phyloP scores from a whole-genome alignment of 1,140 invertebrate species.

The Drosophila lini region DNA sequence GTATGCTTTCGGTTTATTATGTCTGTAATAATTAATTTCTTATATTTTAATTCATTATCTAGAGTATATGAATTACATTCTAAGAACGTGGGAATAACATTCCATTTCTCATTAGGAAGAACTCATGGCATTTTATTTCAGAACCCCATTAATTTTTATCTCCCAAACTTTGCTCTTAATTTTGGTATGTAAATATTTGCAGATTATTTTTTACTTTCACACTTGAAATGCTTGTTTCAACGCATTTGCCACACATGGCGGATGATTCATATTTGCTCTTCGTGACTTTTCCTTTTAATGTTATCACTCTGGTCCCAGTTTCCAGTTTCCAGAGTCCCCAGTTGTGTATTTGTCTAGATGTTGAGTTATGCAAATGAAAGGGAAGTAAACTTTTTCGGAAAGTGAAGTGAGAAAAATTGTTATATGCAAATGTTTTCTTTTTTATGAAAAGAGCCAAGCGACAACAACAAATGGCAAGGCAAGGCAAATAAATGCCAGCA shows the following conservation, averaged over 20 bases:
- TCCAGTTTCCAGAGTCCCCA: background rate
- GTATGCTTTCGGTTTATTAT: background rate
- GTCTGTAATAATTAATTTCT: background rate
- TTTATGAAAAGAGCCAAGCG: constrained; percentile 26
- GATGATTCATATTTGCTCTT: constrained; percentile 77
- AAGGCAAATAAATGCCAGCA: constrained; percentile 33
- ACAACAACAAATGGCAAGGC: constrained; percentile 42
- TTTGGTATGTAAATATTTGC: constrained; percentile 26
- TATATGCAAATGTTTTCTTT: constrained; percentile 43
- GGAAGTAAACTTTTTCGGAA: constrained; percentile 30
- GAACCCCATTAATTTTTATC: constrained; percentile 26
- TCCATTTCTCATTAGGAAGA: background rate
- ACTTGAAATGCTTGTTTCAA: constrained; percentile 27
- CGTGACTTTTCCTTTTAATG: constrained; percentile 70
- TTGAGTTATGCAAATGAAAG: constrained; percentile 69
- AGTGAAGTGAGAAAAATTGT: constrained; percentile 38
- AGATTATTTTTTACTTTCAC: constrained; percentile 36
- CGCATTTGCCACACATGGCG: constrained; percentile 68
- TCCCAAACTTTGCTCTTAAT: constrained; percentile 14
- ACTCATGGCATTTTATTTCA: background rate
- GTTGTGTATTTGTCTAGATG: constrained; percentile 47
- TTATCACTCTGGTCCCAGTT: constrained; percentile 28
- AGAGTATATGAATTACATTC: background rate
- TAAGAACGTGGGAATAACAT: no score
- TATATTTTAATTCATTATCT: no score